phyloP scores from a whole-genome alignment of 2,113 vertebrate species.

The Trematomus loennbergii region DNA sequence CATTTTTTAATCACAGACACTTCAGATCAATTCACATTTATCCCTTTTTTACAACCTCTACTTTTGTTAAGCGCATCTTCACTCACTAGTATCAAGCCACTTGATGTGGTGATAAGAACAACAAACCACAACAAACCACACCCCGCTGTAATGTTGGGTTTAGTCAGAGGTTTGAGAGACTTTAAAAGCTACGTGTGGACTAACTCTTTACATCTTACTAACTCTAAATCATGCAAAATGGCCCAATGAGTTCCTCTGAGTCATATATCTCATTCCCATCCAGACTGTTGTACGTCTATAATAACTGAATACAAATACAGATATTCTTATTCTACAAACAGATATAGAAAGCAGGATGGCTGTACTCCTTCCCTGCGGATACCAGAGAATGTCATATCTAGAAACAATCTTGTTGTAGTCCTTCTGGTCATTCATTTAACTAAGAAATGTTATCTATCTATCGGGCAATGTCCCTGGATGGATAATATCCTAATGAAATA shows the following conservation, averaged over 20 bases:
- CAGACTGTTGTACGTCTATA: too few species aligned
- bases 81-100: not conserved
- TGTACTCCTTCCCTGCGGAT: not conserved
- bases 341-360: not conserved
- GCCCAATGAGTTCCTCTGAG: not conserved
- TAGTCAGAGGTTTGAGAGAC: not conserved
- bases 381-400: not conserved
- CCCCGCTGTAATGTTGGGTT: not conserved
- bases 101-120: not conserved
- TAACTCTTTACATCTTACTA: not conserved
- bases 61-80: not conserved
- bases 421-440: constrained; percentile 24
- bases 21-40: not conserved
- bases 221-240: not conserved
- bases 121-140: not conserved
- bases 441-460: constrained; percentile 23
- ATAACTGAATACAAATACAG: too few species aligned
- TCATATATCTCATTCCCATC: too few species aligned
- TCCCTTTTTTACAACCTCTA: not conserved
- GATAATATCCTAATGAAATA: constrained; percentile 41
- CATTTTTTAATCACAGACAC: not conserved
- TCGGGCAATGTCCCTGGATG: constrained; percentile 34
- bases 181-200: not conserved
- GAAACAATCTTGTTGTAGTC: constrained; percentile 2
- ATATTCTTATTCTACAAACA: not conserved